Evolutionary conservation across 2,113 vertebrate genomes (phyloP), one percentile per base, ranked within the genome.

Genomic region (Plecturocebus donacophilus): DNA sequence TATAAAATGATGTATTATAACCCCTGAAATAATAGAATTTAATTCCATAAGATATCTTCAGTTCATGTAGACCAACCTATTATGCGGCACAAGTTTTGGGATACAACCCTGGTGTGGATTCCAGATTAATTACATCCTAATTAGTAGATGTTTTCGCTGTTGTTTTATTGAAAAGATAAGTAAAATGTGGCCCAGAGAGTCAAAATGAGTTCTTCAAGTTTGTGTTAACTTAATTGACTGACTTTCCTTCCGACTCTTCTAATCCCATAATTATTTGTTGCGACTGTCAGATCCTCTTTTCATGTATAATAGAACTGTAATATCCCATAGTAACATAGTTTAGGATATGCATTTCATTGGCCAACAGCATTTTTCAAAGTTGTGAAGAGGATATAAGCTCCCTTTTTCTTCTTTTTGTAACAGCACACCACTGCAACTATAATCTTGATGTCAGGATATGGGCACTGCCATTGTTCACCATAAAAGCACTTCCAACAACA

Each of bases 261-360:
- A 87, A 86, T 30, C 2, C 4, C 23, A 17, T 64, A 19, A 21
- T 21, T 66, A 3, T 35, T 54, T 27, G 0, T n/a, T n/a, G 2
- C 71, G 7, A 71, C 35, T 42, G 1, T 71, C 30, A 54, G 3
- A 76, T 11, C 38, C 11, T 16, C 2, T 77, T 42, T 27, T 19
- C 14, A 16, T 2, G 0, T 66, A 21, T 64, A 12, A 64, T 13
- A n/a, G 66, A 68, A 68, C 32, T 17, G 14, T 38, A 32, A 38
- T 27, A 47, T n/a, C n/a, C 27, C 19, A 35, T 4, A 35, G 49
- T 1, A 35, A 13, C 11, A 13, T 0, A 5, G 30, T 40, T 25
- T 32, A 20, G 27, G 14, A 27, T 23, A 25, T 19, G 4, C 2
- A 0, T n/a, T 3, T 6, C 58, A 9, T 17, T 1, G 3, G 7